Conservation (phyloP, 2,888 invertebrate genomes). For the Acanthacorydalis orientalis region DNA sequence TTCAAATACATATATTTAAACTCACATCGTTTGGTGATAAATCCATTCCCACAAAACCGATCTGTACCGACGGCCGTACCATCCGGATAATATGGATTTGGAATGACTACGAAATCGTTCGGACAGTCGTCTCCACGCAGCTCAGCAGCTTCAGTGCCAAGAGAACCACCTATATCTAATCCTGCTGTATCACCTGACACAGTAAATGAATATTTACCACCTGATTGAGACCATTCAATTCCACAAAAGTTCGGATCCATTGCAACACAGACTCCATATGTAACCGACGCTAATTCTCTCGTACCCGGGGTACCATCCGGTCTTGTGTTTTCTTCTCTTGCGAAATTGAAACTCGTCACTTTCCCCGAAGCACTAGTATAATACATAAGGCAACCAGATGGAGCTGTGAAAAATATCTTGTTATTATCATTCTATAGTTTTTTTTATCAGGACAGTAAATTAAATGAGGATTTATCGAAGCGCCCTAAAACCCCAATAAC, state of each 20-base stretch:
- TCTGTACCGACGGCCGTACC: constrained; percentile 34
- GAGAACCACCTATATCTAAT: constrained; percentile 35
- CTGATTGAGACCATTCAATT: constrained; percentile 42
- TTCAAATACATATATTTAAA: too few species aligned
- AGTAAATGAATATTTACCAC: constrained; percentile 47
- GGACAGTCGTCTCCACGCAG: constrained; percentile 42
- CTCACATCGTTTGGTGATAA: constrained; percentile 46
- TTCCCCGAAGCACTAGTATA: constrained; percentile 42
- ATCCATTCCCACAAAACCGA: constrained; percentile 59
- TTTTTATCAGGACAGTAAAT: too few species aligned
- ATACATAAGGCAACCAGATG: constrained; percentile 64
- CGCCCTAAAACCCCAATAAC: too few species aligned
- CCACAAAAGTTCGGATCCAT: constrained; percentile 55
- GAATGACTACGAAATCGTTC: constrained; percentile 59
- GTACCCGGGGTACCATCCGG: constrained; percentile 37
- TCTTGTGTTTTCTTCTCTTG: constrained; percentile 38
- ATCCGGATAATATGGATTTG: constrained; percentile 38
- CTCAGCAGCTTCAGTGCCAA: constrained; percentile 37
- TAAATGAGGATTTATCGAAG: too few species aligned
- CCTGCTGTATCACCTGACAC: constrained; percentile 52
- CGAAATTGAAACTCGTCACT: constrained; percentile 63
- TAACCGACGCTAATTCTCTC: constrained; percentile 49
- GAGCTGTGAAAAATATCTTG: constrained; percentile 34
- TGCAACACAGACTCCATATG: constrained; percentile 63
- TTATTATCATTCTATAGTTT: too few species aligned